phyloP scores from a whole-genome alignment of 2,113 vertebrate species.

The Rhynchomys soricoides region DNA sequence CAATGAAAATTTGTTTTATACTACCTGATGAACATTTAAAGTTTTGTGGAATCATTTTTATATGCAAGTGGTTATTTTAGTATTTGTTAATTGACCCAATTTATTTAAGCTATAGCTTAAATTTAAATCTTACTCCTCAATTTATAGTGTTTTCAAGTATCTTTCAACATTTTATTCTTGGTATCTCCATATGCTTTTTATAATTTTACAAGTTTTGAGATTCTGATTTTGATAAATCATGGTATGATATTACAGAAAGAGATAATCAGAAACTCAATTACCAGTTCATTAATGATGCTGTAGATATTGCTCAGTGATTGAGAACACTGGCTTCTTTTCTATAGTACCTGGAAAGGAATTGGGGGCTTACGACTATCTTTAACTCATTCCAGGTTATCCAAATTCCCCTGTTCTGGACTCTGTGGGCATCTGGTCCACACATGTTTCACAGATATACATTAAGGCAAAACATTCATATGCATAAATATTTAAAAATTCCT shows the following conservation, averaged over 20 bases:
- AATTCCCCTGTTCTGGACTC: not conserved
- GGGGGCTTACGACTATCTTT: not conserved
- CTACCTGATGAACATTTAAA: not conserved
- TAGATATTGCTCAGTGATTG: not conserved
- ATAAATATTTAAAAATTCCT: not conserved
- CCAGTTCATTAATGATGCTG: not conserved
- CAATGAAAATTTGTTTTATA: not conserved
- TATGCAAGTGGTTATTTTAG: not conserved
- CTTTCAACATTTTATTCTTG: not conserved
- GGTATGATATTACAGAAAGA: no score
- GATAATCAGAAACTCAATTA: no score
- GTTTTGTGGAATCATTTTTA: not conserved
- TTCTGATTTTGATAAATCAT: no score
- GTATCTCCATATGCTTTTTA: not conserved
- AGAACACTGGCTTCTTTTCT: not conserved
- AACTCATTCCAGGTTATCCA: not conserved
- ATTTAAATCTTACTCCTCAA: not conserved
- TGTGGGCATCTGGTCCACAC: not conserved
- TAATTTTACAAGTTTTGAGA: not conserved
- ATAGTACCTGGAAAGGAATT: not conserved
- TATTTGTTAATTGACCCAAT: constrained; percentile 7
- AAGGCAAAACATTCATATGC: not conserved
- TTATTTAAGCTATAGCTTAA: constrained; percentile 17
- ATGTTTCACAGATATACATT: not conserved
- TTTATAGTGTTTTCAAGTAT: not conserved